Conservation (phyloP, 2,888 invertebrate genomes). For the Sinotaia quadrata region DNA sequence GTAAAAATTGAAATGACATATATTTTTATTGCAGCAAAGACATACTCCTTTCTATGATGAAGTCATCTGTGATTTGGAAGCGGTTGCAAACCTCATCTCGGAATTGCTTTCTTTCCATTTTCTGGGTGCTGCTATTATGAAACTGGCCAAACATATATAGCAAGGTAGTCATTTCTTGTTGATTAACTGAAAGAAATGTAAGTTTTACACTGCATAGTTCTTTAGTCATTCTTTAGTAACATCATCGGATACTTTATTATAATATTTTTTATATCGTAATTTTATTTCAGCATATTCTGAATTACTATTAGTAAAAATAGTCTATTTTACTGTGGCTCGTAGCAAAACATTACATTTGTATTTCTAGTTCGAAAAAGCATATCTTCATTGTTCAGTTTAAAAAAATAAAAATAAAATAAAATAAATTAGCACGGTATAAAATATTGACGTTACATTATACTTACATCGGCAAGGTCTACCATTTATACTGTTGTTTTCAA, state of each 20-base stretch:
- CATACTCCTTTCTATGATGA: conserved; percentile 80
- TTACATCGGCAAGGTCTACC: conserved; percentile 36
- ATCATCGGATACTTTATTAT: no score
- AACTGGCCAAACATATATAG: conserved; percentile 48
- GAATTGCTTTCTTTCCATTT: conserved; percentile 64
- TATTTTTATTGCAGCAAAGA: no score
- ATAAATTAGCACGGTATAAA: not conserved
- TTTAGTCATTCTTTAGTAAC: no score
- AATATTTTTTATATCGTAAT: no score
- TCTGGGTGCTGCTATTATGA: conserved; percentile 37
- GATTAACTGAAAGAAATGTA: conserved; percentile 48
- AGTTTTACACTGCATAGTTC: not conserved
- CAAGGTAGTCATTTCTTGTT: conserved; percentile 50
- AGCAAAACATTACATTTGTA: no score
- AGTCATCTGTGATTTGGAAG: conserved; percentile 87
- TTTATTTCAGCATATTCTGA: no score
- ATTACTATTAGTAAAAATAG: no score
- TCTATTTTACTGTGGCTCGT: no score
- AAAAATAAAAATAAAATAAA: no score
- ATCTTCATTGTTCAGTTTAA: no score
- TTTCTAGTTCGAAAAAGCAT: no score
- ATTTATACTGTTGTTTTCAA: conserved; percentile 28
- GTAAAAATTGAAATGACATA: no score
- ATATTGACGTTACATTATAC: not conserved
- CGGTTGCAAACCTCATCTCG: conserved; percentile 66